Percentiles rank a stretch among this genome's conserved stretches.
Evolutionary conservation across 2,888 invertebrate genomes (phyloP).

Genomic region (Sinelater perroti): DNA sequence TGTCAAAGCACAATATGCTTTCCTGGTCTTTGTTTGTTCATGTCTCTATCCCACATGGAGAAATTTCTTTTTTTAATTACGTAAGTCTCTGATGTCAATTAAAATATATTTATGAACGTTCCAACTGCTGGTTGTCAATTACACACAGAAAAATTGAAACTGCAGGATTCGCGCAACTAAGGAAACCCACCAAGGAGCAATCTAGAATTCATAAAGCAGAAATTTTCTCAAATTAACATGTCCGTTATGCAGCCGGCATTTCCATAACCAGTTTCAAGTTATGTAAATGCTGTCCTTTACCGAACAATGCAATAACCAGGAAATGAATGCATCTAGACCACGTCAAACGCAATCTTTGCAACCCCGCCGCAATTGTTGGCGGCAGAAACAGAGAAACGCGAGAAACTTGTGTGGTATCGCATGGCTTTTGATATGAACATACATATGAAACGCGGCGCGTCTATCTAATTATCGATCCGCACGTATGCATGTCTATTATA

Average conservation of each 20-base stretch:
- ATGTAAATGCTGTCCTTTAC: slow-evolving; percentile 2
- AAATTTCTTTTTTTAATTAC: too few species aligned
- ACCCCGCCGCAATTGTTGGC: not conserved
- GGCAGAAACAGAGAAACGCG: not conserved
- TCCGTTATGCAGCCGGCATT: not conserved
- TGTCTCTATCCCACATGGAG: too few species aligned
- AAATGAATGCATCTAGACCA: slow-evolving; percentile 13
- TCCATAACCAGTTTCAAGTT: not conserved
- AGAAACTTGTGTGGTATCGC: not conserved
- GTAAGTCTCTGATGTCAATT: too few species aligned
- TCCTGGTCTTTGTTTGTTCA: too few species aligned
- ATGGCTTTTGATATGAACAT: slow-evolving; percentile 8
- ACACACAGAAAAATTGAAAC: too few species aligned
- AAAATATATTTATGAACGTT: too few species aligned
- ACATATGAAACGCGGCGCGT: slow-evolving; percentile 1
- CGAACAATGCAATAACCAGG: slow-evolving; percentile 1
- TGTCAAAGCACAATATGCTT: too few species aligned
- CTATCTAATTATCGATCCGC: slow-evolving; percentile 13
- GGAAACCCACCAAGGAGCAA: not conserved
- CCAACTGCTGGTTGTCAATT: too few species aligned
- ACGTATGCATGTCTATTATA: slow-evolving; percentile 8
- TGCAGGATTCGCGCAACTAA: not conserved
- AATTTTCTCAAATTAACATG: slow-evolving; percentile 1
- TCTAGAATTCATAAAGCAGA: slow-evolving; percentile 1
- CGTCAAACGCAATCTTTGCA: slow-evolving; percentile 7